phyloP scores from a whole-genome alignment of 1,140 invertebrate genomes.

The Batillaria attramentaria region DNA sequence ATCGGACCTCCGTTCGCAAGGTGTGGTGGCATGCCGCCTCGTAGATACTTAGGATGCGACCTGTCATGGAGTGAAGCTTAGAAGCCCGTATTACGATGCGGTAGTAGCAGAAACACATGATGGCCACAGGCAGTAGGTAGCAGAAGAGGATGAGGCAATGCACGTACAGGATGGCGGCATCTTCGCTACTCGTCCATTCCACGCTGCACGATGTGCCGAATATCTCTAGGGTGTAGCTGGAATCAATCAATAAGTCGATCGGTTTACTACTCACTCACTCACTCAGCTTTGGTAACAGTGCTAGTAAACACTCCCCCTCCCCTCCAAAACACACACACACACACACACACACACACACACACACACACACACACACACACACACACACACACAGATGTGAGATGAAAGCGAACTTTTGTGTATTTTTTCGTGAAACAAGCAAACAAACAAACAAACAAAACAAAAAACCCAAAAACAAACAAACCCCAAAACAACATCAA shows the following conservation, averaged over 20 bases:
- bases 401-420: no score
- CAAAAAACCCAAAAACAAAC: neutral
- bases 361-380: neutral
- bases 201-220: conserved; percentile 66
- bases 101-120: conserved; percentile 39
- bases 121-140: conserved; percentile 37
- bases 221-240: conserved; percentile 59
- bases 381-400: neutral
- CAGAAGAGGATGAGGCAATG: conserved; percentile 36
- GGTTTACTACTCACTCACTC: no score
- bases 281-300: no score
- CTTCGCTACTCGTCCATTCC: conserved; percentile 49
- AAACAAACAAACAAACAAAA: no score
- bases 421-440: no score
- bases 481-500: no score
- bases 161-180: conserved; percentile 35
- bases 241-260: no score
- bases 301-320: no score
- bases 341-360: conserved; percentile 6
- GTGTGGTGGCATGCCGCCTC: conserved; percentile 18
- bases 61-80: neutral
- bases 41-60: conserved; percentile 2
- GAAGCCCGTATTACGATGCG: conserved; percentile 11
- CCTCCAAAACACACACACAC: conserved; percentile 13
- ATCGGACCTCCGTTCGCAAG: conserved; percentile 12